Evolutionary conservation across 2,888 invertebrate genomes (phyloP), one percentile per base, ranked within the genome.

Genomic region (Odontomyia ornata): DNA sequence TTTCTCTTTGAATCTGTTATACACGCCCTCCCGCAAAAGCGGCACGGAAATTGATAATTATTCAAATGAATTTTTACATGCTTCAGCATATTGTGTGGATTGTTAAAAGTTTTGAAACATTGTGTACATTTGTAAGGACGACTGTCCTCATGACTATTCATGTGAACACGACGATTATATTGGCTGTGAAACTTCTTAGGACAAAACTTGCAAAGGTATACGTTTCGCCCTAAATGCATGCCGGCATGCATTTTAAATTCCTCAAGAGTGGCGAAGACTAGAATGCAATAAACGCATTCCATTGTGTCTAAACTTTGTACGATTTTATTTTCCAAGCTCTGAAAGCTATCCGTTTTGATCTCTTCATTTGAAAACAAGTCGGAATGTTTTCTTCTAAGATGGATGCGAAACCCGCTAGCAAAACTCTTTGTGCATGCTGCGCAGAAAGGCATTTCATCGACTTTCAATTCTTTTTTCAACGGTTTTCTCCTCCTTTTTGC

Each of bases 71-170:
- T 77, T 7, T 79, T 76, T 3, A 21, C 18, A 56, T 81, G 81
- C 0, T 78, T 78, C 47, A 77, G 71, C 30, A 80, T 60, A 75
- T 80, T 80, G 28, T 75, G 78, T 11, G 71, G 57, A 27, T 78
- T 76, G 4, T 75, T 71, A 56, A 80, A 81, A 21, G 80, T 78
- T 7, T 79, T 79, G 1, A 80, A 79, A 60, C 81, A 81, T 1
- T 78, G 43, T 3, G 67, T 69, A 21, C 81, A 81, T 47, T 81
- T 80, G 69, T 71, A 79, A 2, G 78, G 77, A 9, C 80, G 77
- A 36, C 77, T 77, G 7, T 57, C 65, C 7, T 73, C 30, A 36
- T 77, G 77, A n/a, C 28, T 56, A 23, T 52, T n/a, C 13, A 23
- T 13, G 36, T 75, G 75, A 25, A 13, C 28, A 11, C 64, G 13